phyloP scores from a whole-genome alignment of 2,888 invertebrate species.

The Drosophila eohydei region DNA sequence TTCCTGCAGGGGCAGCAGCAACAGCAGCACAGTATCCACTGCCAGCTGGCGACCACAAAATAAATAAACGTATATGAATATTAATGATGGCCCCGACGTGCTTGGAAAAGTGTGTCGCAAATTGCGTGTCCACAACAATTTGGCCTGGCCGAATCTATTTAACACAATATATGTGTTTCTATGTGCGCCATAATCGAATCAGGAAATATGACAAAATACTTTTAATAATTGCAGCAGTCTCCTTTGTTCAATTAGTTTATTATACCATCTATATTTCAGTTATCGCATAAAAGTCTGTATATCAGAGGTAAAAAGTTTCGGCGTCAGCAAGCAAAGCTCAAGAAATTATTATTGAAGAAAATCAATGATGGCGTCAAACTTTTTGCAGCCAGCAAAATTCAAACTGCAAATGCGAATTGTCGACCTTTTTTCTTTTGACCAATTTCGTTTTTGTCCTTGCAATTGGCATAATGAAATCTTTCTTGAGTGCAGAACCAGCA shows the following conservation, averaged over 20 bases:
- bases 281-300: neutral
- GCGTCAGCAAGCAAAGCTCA: neutral
- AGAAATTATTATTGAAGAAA: slow-evolving; percentile 18
- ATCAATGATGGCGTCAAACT: slow-evolving; percentile 45
- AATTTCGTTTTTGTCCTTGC: slow-evolving; percentile 37
- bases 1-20: neutral
- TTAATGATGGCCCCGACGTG: slow-evolving; percentile 41
- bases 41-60: slow-evolving; percentile 11
- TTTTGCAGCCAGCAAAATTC: slow-evolving; percentile 31
- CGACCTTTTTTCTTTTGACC: slow-evolving; percentile 54
- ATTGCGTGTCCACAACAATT: neutral
- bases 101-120: neutral
- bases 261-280: neutral
- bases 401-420: slow-evolving; percentile 42
- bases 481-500: slow-evolving; percentile 20
- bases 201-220: slow-evolving; percentile 41
- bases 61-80: slow-evolving; percentile 55
- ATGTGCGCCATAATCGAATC: slow-evolving; percentile 28
- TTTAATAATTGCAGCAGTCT: slow-evolving; percentile 47
- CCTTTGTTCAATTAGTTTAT: neutral
- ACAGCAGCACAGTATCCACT: neutral
- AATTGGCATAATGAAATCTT: slow-evolving; percentile 62
- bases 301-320: neutral
- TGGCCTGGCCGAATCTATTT: slow-evolving; percentile 4
- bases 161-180: neutral